These are phyloP conservation scores for Boleophthalmus pectinirostris DNA, from an alignment of 2,113 vertebrate genomes.

Conservation along the genomic window DNA sequence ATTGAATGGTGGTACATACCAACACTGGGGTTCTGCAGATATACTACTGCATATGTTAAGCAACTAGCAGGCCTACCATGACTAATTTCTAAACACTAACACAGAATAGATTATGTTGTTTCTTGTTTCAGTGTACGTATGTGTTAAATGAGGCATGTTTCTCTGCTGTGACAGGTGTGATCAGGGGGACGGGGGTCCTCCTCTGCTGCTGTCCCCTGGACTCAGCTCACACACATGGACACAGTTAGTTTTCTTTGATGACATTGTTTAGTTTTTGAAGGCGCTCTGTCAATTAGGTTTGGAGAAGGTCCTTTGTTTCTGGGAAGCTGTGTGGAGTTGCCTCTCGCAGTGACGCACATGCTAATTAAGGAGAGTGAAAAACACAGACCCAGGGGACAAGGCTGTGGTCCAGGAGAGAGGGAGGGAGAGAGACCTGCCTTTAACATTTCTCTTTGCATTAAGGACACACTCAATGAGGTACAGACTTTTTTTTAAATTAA, in stretches of 20 bases:
- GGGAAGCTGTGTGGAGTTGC: conserved; percentile 16
- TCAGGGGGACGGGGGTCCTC: too few relatives aligned
- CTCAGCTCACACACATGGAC: not conserved
- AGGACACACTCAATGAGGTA: not conserved
- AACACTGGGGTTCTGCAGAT: too few relatives aligned
- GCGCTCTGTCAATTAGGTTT: conserved; percentile 27
- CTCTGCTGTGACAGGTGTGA: not conserved
- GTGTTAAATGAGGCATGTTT: too few relatives aligned
- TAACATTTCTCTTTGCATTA: conserved; percentile 12
- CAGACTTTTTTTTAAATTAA: not conserved
- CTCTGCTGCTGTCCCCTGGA: not conserved
- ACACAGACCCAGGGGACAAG: conserved; percentile 38
- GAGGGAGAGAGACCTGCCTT: not conserved
- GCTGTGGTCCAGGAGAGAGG: conserved; percentile 25
- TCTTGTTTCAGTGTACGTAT: too few relatives aligned
- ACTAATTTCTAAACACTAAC: too few relatives aligned
- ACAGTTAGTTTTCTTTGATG: conserved; percentile 28
- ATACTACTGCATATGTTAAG: too few relatives aligned
- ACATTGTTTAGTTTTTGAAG: conserved; percentile 15
- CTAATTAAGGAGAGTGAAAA: conserved; percentile 47
- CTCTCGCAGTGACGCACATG: conserved; percentile 51
- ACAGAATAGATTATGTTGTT: too few relatives aligned
- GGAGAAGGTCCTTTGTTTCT: conserved; percentile 35
- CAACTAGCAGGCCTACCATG: too few relatives aligned
- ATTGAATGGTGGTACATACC: too few relatives aligned